These are phyloP conservation scores for Chironomus striatipennis DNA, from an alignment of 1,140 invertebrate species.

Conservation along the genomic window DNA sequence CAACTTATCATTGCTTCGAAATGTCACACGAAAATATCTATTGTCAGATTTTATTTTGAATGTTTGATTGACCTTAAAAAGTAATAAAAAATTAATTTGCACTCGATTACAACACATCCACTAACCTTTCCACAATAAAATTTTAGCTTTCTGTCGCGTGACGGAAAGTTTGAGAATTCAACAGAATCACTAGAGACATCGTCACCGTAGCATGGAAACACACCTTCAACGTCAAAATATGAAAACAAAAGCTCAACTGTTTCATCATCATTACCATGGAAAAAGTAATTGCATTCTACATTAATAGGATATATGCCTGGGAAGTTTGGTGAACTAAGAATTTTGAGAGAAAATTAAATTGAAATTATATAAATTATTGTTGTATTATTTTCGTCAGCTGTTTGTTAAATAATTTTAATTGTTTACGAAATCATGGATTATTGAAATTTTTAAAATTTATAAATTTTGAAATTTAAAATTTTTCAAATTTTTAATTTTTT, in stretches of 20 bases:
- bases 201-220: slow-evolving; percentile 68
- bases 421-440: too few species aligned
- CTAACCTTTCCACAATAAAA: slow-evolving; percentile 73
- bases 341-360: not conserved
- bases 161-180: slow-evolving; percentile 89
- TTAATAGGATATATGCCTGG: slow-evolving; percentile 86
- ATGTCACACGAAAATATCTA: slow-evolving; percentile 89
- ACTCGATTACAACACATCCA: slow-evolving; percentile 37
- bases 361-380: too few species aligned
- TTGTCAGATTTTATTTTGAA: slow-evolving; percentile 79
- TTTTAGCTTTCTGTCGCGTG: slow-evolving; percentile 72
- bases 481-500: too few species aligned
- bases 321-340: slow-evolving; percentile 68
- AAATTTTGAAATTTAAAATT: too few species aligned
- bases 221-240: slow-evolving; percentile 87
- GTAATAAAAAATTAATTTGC: not conserved
- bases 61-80: slow-evolving; percentile 42
- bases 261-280: slow-evolving; percentile 72
- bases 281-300: slow-evolving; percentile 91
- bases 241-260: slow-evolving; percentile 78
- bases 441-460: too few species aligned
- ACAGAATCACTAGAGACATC: slow-evolving; percentile 85
- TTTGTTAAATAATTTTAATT: too few species aligned
- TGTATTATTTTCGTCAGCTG: too few species aligned
- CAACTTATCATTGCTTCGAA: slow-evolving; percentile 85